A percentile compares a stretch with the other conserved stretches of the same genome.
phyloP scores from a whole-genome alignment of 2,113 vertebrate genomes.

The Brachionichthys hirsutus region DNA sequence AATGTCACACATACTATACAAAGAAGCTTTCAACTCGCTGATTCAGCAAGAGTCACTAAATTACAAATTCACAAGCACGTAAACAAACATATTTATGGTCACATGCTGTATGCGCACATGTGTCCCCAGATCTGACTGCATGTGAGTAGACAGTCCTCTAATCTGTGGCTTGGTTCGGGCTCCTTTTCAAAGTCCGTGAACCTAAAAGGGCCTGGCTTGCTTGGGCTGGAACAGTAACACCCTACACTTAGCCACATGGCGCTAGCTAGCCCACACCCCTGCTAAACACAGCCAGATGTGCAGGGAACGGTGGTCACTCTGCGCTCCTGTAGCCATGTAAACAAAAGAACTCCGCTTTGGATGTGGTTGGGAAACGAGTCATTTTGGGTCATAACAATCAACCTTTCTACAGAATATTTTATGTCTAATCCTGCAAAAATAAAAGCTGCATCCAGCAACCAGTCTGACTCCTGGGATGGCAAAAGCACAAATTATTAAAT shows the following conservation, averaged over 20 bases:
- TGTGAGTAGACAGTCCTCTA: constrained; percentile 62
- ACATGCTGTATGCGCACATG: constrained; percentile 28
- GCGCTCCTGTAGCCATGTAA: constrained; percentile 23
- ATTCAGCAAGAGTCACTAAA: constrained; percentile 25
- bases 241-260: constrained; percentile 76
- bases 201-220: constrained; percentile 59
- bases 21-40: constrained; percentile 3
- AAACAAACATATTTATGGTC: constrained; percentile 40
- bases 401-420: no score
- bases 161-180: constrained; percentile 69
- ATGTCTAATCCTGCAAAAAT: neutral
- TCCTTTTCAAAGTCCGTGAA: constrained; percentile 60
- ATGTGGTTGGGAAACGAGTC: neutral
- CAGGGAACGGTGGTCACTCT: constrained; percentile 54
- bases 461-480: neutral
- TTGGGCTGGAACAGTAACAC: constrained; percentile 74
- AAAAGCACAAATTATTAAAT: neutral
- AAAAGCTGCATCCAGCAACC: neutral
- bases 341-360: neutral
- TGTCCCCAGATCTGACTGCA: constrained; percentile 39
- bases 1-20: constrained; percentile 2
- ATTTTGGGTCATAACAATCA: no score
- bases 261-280: constrained; percentile 73
- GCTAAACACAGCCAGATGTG: constrained; percentile 76
- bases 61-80: constrained; percentile 34